Evolutionary conservation across 2,113 vertebrate species (phyloP), one percentile per base, ranked within the genome.

Genomic region (Catagonus wagneri): DNA sequence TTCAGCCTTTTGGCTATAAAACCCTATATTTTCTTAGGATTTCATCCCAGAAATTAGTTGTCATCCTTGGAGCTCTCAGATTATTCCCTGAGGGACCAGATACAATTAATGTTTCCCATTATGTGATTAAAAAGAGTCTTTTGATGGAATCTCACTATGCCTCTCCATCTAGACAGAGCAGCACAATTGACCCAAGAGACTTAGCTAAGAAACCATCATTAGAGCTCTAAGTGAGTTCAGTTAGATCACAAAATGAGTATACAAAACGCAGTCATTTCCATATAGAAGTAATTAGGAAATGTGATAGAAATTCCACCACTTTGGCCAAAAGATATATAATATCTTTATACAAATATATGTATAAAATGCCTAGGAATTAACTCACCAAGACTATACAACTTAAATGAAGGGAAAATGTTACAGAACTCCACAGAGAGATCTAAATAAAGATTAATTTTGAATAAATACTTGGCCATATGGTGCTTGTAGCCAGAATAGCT

Each of bases 371-470:
- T 83, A 52, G 36, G 32, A 66, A 94, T 79, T 68, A 83, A 79
- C 34, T 74, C 54, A 16, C 72, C 32, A 86, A 58, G 17, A 56
- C 23, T 56, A 1, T 81, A 81, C 60, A 71, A 88, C 58, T 76
- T 95, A 92, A 83, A 74, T 96, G 65, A 94, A 88, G 29, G 50
- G 29, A 94, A 90, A 54, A 13, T 19, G 60, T 32, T 44, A 32
- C 20, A 69, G 36, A 96, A 79, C 15, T 63, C 56, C 54, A 89
- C n/a, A 93, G 54, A 86, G 72, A 29, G 44, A 75, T 16, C 84
- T 83, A 83, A 87, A 61, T 81, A 54, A 90, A 80, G 34, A 50
- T 94, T 58, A 81, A 79, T 94, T 95, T 86, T 95, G 14, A 96
- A 17, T 90, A 86, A 44, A 34, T 16, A 79, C 14, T 39, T 54